Conservation (phyloP, 2,113 vertebrate species). For the Chaetops frenatus region DNA sequence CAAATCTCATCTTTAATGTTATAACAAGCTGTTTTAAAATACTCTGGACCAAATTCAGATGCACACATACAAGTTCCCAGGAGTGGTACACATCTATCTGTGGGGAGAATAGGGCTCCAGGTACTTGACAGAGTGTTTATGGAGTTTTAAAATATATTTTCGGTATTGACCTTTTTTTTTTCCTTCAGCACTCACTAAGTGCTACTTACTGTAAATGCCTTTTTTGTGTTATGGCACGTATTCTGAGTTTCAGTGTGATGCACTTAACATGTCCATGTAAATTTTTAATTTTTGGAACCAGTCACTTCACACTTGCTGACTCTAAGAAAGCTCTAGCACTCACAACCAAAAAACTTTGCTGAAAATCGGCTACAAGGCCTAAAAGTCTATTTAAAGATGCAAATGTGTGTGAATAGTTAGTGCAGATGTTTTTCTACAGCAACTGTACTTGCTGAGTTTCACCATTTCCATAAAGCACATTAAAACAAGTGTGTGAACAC, state of each 20-base stretch:
- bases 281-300: slow-evolving; percentile 76
- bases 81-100: background rate
- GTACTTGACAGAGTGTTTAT: background rate
- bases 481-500: slow-evolving; percentile 97
- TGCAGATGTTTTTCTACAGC: slow-evolving; percentile 74
- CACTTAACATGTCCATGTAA: slow-evolving; percentile 68
- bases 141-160: slow-evolving; percentile 33
- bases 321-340: slow-evolving; percentile 48
- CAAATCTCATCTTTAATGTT: background rate
- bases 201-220: slow-evolving; percentile 68
- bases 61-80: background rate
- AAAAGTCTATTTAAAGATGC: slow-evolving; percentile 76
- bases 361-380: slow-evolving; percentile 55
- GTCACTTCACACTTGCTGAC: slow-evolving; percentile 60
- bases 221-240: slow-evolving; percentile 67
- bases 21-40: slow-evolving; percentile 18
- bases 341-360: slow-evolving; percentile 33
- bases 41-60: background rate
- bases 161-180: slow-evolving; percentile 11
- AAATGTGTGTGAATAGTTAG: slow-evolving; percentile 70
- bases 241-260: slow-evolving; percentile 66
- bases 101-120: background rate
- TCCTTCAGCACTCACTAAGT: slow-evolving; percentile 40
- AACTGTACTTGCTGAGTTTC: slow-evolving; percentile 74
- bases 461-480: slow-evolving; percentile 83